Conservation (phyloP, 2,797 vertebrate genomes). For the Pangasius larnaudii region DNA sequence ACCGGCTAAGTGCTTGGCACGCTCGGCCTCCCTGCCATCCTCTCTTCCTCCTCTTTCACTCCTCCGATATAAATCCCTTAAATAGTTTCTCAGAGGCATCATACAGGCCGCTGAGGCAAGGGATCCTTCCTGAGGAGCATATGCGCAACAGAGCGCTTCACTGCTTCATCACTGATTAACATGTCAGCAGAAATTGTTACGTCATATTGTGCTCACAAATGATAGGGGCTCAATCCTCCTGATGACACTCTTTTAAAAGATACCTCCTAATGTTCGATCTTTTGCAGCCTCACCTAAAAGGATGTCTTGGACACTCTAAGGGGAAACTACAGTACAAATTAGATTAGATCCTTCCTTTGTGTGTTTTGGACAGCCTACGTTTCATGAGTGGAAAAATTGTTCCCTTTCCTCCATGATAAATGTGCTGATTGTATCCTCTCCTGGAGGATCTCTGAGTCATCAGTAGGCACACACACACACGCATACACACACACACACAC, state of each 20-base stretch:
- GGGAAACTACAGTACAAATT: neutral
- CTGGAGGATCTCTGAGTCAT: neutral
- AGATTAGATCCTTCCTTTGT: neutral
- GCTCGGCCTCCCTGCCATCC: slow-evolving; percentile 15
- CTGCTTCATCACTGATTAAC: slow-evolving; percentile 59
- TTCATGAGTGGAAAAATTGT: slow-evolving; percentile 10
- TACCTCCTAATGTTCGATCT: neutral
- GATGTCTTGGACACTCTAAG: neutral
- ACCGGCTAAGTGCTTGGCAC: slow-evolving; percentile 41
- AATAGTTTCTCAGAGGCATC: slow-evolving; percentile 52
- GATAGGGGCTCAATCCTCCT: neutral
- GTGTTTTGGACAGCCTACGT: neutral
- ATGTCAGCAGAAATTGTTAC: slow-evolving; percentile 64
- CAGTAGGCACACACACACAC: neutral
- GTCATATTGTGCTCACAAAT: slow-evolving; percentile 45
- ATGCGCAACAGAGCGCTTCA: slow-evolving; percentile 29
- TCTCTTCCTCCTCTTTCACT: slow-evolving; percentile 4
- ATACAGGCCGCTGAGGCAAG: slow-evolving; percentile 53
- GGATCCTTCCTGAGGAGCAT: neutral
- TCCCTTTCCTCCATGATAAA: slow-evolving; percentile 1
- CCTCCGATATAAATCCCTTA: slow-evolving; percentile 38
- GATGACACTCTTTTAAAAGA: neutral
- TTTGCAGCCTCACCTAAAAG: neutral
- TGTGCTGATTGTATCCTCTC: neutral
- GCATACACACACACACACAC: neutral